Base-by-base conservation (phyloP, 2,888 invertebrate genomes). In the Atethmia centrago region DNA sequence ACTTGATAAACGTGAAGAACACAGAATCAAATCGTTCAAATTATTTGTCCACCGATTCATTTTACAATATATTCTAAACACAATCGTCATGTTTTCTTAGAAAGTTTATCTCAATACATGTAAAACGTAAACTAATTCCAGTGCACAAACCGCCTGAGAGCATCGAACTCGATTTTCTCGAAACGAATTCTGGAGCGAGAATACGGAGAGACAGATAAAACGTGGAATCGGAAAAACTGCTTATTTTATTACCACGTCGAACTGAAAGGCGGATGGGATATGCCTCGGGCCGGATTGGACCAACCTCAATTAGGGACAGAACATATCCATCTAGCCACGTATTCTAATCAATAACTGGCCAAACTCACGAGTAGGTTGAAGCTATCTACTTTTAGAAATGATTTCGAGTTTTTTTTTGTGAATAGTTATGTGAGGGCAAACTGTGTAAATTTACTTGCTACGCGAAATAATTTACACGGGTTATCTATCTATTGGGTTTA, bases 181-280 rank as follows among this genome's bases (percentile, higher is more conserved):
- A 88, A 92, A 92, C 92, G 90, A 91, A 92, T 88, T 90, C 90
- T 88, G 80, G 87, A 90, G n/a, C 51, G 31, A 64, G 93, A 94
- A 95, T 93, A 94, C 93, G 93, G 92, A 94, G 92, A 92, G 94
- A 93, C 93, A 92, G 93, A 94, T 93, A 95, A 94, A 94, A 93
- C 92, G 92, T 91, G 86, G 92, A 94, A 94, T 95, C 93, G 93
- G 93, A 94, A 95, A 94, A 95, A 95, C 95, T 95, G 95, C 95
- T 95, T 95, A 95, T 95, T 96, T 96, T 95, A 95, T 95, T 93
- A 92, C 91, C 87, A 88, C 88, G 87, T 87, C 83, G 91, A 92
- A 91, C 92, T 92, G 91, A 90, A 91, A 92, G 91, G 90, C 92
- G 92, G 91, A 91, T 91, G 87, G 93, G 88, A 90, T 90, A 90